Base-by-base conservation (phyloP, 2,797 vertebrate genomes). In the Acipenser ruthenus region DNA sequence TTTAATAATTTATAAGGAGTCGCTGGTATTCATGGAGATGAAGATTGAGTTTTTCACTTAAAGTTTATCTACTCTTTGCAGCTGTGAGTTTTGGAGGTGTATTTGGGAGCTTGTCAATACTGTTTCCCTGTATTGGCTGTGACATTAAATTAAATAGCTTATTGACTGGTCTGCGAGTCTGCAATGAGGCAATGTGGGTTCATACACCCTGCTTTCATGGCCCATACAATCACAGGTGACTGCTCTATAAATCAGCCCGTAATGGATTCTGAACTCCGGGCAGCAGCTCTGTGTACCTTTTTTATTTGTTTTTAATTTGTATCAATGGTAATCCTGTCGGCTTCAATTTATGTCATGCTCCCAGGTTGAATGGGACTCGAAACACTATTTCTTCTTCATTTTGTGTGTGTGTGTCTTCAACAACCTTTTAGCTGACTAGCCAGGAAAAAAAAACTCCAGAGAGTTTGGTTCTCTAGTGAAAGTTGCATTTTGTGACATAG, bases 91-190 rank as follows among this genome's bases (percentile, higher is more conserved):
- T 83, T 70, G 77, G 80, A 91, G 83, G 80, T 76, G 79, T 82
- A 84, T 91, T 89, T 84, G 84, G 73, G 49, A 77, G 72, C 86
- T 87, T 84, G 77, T 98, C 96, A 95, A 97, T 96, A 95, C 85
- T 37, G 65, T 82, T 87, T 84, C 88, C 87, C 87, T 63, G 53
- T 82, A 85, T 83, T 81, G 81, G 81, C 80, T 82, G 81, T 87
- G 88, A 88, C 88, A 95, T 96, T 94, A 96, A 94, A 96, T 95
- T 94, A 96, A 96, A 97, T 94, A 90, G 92, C 87, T 94, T 98
- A 98, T 98, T 95, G 95, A 99, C 90, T 89, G 88, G 86, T 78
- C 88, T 73, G 88, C 89, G 84, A 85, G 86, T 78, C 88, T 73
- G 88, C 89, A 85, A 85, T 82, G 73, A 84, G 85, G 86, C 82